Conservation (phyloP, 2,113 vertebrate genomes). For the Ursus arctos region DNA sequence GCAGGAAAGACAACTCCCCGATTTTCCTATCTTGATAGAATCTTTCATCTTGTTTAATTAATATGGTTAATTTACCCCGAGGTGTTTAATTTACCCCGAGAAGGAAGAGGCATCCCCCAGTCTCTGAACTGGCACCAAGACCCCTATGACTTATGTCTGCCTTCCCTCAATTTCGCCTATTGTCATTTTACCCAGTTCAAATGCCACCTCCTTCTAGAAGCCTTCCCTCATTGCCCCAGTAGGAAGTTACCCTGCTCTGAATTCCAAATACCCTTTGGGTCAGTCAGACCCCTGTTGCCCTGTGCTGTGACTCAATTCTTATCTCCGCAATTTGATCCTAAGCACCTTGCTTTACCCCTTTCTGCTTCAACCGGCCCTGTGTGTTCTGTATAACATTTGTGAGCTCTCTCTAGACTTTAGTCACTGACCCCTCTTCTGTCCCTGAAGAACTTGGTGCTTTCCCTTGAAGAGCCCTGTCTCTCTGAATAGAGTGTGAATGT, state of each 20-base stretch:
- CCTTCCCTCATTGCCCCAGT: not conserved
- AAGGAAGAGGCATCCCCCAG: not conserved
- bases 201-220: constrained; percentile 14
- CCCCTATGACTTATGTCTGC: not conserved
- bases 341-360: not conserved
- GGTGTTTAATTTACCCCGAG: not conserved
- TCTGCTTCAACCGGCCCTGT: not conserved
- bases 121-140: not conserved
- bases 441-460: not conserved
- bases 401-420: not conserved
- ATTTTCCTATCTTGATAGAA: not conserved
- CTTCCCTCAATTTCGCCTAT: not conserved
- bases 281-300: not conserved
- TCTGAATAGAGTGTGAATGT: not conserved
- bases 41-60: not conserved
- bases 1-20: not conserved
- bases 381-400: not conserved
- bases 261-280: not conserved
- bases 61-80: not conserved
- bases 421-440: not conserved
- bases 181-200: not conserved
- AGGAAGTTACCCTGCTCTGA: not conserved
- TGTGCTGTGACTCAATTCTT: not conserved
- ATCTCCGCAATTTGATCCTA: not conserved
- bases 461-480: not conserved